Conservation (phyloP, 2,888 invertebrate genomes). For the Stenurella melanura region DNA sequence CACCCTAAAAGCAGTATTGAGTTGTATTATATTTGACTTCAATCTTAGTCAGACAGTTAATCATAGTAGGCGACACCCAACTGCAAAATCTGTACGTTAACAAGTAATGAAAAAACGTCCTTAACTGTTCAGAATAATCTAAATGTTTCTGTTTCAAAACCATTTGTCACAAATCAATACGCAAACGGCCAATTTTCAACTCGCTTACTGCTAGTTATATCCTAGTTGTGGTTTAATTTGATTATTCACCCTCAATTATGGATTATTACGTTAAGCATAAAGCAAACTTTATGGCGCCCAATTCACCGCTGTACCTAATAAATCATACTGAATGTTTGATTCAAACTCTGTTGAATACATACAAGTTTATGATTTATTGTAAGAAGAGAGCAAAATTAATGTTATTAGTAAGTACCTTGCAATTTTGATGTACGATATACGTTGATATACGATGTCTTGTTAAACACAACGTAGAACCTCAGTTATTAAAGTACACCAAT, state of each 20-base stretch:
- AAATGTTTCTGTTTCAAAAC: no score
- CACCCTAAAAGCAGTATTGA: no score
- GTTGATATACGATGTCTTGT: background rate
- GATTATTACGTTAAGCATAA: conserved; percentile 3
- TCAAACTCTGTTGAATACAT: background rate
- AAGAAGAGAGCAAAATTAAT: background rate
- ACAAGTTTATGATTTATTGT: conserved; percentile 3
- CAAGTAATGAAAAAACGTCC: no score
- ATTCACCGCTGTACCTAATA: background rate
- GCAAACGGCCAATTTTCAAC: background rate
- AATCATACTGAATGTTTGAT: conserved; percentile 7
- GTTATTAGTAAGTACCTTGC: background rate
- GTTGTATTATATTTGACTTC: no score
- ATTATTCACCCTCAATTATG: conserved; percentile 7
- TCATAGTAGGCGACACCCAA: no score
- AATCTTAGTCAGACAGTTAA: no score
- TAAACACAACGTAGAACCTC: background rate
- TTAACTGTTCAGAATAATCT: no score
- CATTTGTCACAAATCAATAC: no score
- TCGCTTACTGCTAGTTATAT: background rate
- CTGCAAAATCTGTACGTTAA: no score
- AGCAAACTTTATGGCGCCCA: background rate
- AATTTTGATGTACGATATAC: background rate
- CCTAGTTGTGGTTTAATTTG: background rate
- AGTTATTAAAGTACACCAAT: no score